Conservation (phyloP, 2,113 vertebrate species). For the Galbula dea region DNA sequence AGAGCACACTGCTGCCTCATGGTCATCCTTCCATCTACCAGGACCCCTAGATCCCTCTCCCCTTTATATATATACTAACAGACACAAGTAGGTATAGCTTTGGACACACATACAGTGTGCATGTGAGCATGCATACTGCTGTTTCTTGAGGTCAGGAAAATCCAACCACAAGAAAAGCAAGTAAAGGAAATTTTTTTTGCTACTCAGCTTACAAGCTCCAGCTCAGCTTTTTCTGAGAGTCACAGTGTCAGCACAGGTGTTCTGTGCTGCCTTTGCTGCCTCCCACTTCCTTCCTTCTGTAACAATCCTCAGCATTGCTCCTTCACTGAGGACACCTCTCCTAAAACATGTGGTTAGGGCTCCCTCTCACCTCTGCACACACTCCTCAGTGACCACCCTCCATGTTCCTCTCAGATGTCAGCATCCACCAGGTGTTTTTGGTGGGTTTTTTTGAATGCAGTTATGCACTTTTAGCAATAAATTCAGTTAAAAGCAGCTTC, state of each 20-base stretch:
- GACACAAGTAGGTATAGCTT: too few relatives aligned
- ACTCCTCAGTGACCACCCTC: neutral
- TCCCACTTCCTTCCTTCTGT: neutral
- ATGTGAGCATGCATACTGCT: too few relatives aligned
- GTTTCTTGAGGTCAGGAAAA: too few relatives aligned
- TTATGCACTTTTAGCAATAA: neutral
- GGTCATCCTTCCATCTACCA: too few relatives aligned
- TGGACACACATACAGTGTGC: too few relatives aligned
- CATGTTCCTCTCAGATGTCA: neutral
- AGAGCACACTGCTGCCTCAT: too few relatives aligned
- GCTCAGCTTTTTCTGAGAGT: too few relatives aligned
- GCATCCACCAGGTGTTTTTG: neutral
- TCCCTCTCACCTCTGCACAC: neutral
- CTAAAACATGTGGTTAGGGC: fast-evolving
- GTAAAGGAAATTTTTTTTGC: too few relatives aligned
- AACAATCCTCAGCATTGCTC: fast-evolving
- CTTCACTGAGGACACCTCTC: neutral
- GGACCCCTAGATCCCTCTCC: too few relatives aligned
- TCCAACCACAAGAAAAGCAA: too few relatives aligned
- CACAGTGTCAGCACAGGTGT: fast-evolving
- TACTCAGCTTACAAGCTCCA: too few relatives aligned
- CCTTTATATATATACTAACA: too few relatives aligned
- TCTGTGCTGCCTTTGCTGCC: neutral
- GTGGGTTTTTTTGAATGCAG: neutral
- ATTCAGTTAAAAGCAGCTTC: neutral